Evolutionary conservation across 1,140 invertebrate species (phyloP).

Genomic region (Eciton burchellii): DNA sequence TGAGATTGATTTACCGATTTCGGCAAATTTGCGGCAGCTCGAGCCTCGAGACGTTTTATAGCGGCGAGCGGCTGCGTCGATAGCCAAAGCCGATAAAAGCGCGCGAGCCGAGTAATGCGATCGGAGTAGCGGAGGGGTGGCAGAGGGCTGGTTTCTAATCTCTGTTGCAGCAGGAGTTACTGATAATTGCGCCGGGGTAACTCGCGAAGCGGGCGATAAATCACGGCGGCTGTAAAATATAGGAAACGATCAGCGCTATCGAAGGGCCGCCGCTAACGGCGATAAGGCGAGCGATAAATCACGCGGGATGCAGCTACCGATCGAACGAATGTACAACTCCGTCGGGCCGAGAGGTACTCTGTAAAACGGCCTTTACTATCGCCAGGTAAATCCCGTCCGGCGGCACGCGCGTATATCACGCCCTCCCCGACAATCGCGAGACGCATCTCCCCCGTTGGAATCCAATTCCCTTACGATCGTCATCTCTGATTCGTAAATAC

Average conservation of each 20-base stretch:
- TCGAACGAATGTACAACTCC: slow-evolving; percentile 65
- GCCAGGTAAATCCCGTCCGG: slow-evolving; percentile 38
- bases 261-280: slow-evolving; percentile 71
- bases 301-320: slow-evolving; percentile 71
- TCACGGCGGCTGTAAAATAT: slow-evolving; percentile 74
- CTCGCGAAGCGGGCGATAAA: slow-evolving; percentile 75
- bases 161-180: slow-evolving; percentile 72
- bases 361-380: slow-evolving; percentile 49
- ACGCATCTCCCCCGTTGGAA: background rate
- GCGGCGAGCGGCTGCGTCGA: slow-evolving; percentile 58
- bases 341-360: slow-evolving; percentile 49
- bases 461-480: background rate
- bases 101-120: slow-evolving; percentile 59
- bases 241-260: slow-evolving; percentile 75
- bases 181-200: slow-evolving; percentile 72
- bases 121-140: slow-evolving; percentile 9
- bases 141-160: slow-evolving; percentile 66
- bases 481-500: no score
- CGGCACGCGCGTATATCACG: slow-evolving; percentile 19
- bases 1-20: background rate
- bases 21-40: slow-evolving; percentile 12
- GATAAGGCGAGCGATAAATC: slow-evolving; percentile 75
- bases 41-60: slow-evolving; percentile 51
- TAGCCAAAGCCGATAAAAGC: slow-evolving; percentile 67
- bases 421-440: background rate